Conservation (phyloP, 1,140 invertebrate genomes). For the Sitodiplosis mosellana region DNA sequence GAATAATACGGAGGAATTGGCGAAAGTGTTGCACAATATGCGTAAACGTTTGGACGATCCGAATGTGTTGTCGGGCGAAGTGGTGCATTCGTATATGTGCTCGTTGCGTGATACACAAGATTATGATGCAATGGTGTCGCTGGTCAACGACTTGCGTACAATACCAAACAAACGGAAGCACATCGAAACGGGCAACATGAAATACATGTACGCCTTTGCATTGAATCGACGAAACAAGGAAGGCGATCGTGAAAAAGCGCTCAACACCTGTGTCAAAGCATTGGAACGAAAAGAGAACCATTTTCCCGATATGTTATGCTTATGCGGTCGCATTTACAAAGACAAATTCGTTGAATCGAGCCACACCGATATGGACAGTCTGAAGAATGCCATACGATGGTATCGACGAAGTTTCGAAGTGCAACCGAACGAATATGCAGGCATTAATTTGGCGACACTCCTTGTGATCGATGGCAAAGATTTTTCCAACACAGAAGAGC, state of each 20-base stretch:
- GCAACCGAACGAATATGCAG: constrained; percentile 97
- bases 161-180: constrained; percentile 82
- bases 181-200: constrained; percentile 74
- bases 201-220: constrained; percentile 91
- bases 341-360: constrained; percentile 95
- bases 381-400: constrained; percentile 91
- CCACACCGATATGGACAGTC: constrained; percentile 71
- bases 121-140: constrained; percentile 94
- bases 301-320: constrained; percentile 92
- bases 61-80: constrained; percentile 86
- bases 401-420: constrained; percentile 96
- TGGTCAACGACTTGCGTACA: constrained; percentile 89
- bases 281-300: constrained; percentile 83
- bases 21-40: constrained; percentile 73
- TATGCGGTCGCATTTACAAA: constrained; percentile 97
- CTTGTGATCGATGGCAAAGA: constrained; percentile 95
- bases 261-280: constrained; percentile 79
- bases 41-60: constrained; percentile 88
- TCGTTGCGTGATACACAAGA: constrained; percentile 88
- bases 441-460: constrained; percentile 95
- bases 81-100: constrained; percentile 80
- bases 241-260: constrained; percentile 85
- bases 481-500: constrained; percentile 75
- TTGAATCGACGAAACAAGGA: constrained; percentile 85
- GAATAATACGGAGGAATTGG: constrained; percentile 56